A percentile compares a stretch with the other conserved stretches of the same genome.
These are phyloP conservation scores for Apomyelois bistriatella DNA, from an alignment of 2,888 invertebrate species.

Conservation along the genomic window DNA sequence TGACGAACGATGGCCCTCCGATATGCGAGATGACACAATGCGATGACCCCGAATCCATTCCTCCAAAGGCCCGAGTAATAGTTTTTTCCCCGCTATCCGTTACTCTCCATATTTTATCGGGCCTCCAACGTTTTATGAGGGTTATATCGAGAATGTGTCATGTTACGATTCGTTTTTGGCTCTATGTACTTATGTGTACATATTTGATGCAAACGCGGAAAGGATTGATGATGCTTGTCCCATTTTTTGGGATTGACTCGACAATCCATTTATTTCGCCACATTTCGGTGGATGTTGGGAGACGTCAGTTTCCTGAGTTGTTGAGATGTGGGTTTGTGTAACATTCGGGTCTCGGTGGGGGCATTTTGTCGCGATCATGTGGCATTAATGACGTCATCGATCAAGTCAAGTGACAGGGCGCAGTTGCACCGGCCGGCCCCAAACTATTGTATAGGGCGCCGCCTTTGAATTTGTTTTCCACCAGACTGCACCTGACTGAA, in stretches of 20 bases:
- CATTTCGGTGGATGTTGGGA: conserved; percentile 24
- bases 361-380: conserved; percentile 54
- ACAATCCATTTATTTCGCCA: conserved; percentile 49
- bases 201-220: conserved; percentile 61
- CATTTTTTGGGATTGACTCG: conserved; percentile 44
- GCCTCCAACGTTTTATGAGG: conserved; percentile 55
- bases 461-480: conserved; percentile 14
- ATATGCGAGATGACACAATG: conserved; percentile 70
- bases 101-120: conserved; percentile 66
- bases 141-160: conserved; percentile 62
- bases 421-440: conserved; percentile 48
- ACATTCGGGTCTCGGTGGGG: conserved; percentile 24
- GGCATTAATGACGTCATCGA: conserved; percentile 66
- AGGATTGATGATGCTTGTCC: conserved; percentile 60
- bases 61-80: conserved; percentile 55
- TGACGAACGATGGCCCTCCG: conserved; percentile 61
- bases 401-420: conserved; percentile 59
- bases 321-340: conserved; percentile 15
- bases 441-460: conserved; percentile 17
- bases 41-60: conserved; percentile 69
- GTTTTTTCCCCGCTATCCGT: conserved; percentile 55
- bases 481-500: conserved; percentile 13
- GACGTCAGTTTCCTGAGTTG: conserved; percentile 7
- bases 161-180: conserved; percentile 47
- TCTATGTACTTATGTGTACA: conserved; percentile 50